Conservation (phyloP, 2,888 invertebrate genomes). For the Hedya salicella region DNA sequence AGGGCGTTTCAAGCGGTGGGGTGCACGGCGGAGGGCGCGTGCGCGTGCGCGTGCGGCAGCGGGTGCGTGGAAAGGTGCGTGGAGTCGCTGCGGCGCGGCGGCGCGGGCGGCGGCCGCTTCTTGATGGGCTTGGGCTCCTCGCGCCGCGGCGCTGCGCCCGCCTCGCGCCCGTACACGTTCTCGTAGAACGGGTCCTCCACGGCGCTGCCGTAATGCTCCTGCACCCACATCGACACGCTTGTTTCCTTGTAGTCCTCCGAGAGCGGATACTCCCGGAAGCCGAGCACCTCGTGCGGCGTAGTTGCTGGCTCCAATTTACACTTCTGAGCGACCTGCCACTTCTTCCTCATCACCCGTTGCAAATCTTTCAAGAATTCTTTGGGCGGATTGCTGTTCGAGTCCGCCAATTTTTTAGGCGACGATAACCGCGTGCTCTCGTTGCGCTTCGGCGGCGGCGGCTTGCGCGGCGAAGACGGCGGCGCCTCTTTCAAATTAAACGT, state of each 20-base stretch:
- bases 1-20: constrained; percentile 62
- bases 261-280: constrained; percentile 92
- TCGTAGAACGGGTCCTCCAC: constrained; percentile 89
- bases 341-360: constrained; percentile 96
- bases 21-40: constrained; percentile 56
- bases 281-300: constrained; percentile 95
- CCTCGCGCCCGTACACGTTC: constrained; percentile 83
- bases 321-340: constrained; percentile 97
- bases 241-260: constrained; percentile 90
- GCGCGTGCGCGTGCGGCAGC: constrained; percentile 56
- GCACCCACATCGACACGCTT: constrained; percentile 95
- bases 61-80: constrained; percentile 88
- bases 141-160: constrained; percentile 62
- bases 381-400: constrained; percentile 90
- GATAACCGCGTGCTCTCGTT: constrained; percentile 90
- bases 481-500: constrained; percentile 85
- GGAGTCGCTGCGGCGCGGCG: constrained; percentile 95
- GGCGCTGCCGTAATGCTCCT: constrained; percentile 91
- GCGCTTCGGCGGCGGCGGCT: constrained; percentile 90
- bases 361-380: constrained; percentile 94
- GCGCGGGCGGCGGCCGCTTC: constrained; percentile 94
- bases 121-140: constrained; percentile 80
- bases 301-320: constrained; percentile 95
- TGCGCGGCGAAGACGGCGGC: constrained; percentile 86
- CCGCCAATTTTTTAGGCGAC: constrained; percentile 90